Percentiles rank a stretch among this genome's conserved stretches.
Evolutionary conservation across 2,113 vertebrate species (phyloP).

Genomic region (Coptodon bakossiorum): DNA sequence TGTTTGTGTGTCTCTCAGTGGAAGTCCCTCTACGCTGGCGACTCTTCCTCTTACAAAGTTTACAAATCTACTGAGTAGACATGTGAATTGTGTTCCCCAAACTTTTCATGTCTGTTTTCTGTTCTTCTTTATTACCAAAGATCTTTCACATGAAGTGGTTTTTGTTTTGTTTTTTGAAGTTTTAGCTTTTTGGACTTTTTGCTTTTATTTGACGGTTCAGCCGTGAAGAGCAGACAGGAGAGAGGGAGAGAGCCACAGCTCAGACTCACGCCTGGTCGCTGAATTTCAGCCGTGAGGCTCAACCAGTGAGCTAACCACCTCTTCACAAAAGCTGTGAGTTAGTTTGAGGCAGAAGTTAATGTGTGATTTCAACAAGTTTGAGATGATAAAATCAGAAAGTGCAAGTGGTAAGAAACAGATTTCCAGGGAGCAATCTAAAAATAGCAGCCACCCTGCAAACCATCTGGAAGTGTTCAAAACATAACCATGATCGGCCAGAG

Average conservation of each 20-base stretch:
- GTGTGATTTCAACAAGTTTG: neutral
- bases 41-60: neutral
- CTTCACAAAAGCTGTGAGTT: neutral
- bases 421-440: neutral
- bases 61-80: neutral
- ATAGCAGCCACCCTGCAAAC: neutral
- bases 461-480: neutral
- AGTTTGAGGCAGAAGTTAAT: neutral
- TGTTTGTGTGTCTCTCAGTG: neutral
- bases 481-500: neutral
- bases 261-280: neutral
- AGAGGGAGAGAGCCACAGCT: neutral
- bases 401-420: neutral
- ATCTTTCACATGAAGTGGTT: neutral
- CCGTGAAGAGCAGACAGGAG: neutral
- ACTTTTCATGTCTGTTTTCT: neutral
- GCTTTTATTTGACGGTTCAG: neutral
- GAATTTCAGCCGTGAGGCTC: neutral
- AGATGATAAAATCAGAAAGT: neutral
- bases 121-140: neutral
- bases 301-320: neutral
- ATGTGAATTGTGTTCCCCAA: neutral
- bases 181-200: neutral
- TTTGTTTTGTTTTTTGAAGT: neutral
- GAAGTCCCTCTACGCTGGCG: rapidly evolving